Percentiles rank a stretch among this genome's conserved stretches.
Conservation (phyloP, 2,888 invertebrate species). For the Synergus laeviventris region DNA sequence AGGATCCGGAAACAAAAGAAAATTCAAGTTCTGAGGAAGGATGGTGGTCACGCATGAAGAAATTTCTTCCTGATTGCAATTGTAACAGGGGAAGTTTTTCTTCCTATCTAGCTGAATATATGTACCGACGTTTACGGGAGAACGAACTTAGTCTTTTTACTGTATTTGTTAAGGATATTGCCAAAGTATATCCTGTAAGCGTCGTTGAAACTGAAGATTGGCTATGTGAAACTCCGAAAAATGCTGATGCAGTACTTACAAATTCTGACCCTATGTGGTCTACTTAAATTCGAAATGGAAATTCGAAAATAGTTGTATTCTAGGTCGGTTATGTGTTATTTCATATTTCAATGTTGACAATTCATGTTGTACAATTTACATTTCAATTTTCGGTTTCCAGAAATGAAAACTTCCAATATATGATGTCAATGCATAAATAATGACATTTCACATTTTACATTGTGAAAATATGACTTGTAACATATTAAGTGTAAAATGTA, state of each 20-base stretch:
- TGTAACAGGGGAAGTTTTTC: slow-evolving; percentile 39
- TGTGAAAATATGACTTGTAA: too few species aligned
- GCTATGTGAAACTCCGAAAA: background rate
- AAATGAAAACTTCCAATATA: too few species aligned
- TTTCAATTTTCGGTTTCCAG: too few species aligned
- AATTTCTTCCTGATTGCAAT: slow-evolving; percentile 37
- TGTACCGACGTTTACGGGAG: slow-evolving; percentile 40
- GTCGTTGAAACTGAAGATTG: background rate
- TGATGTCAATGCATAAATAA: too few species aligned
- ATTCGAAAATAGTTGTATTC: background rate
- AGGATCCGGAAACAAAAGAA: slow-evolving; percentile 43
- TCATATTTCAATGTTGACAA: too few species aligned
- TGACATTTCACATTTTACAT: too few species aligned
- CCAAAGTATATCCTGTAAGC: slow-evolving; percentile 4
- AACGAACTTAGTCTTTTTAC: slow-evolving; percentile 19
- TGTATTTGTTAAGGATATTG: slow-evolving; percentile 42
- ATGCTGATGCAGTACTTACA: background rate
- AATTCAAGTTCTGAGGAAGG: slow-evolving; percentile 41
- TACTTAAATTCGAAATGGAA: background rate
- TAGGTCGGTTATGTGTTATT: too few species aligned
- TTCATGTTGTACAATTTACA: too few species aligned
- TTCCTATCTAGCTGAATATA: slow-evolving; percentile 45
- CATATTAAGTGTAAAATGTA: too few species aligned
- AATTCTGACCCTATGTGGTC: slow-evolving; percentile 30
- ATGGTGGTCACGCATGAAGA: slow-evolving; percentile 45